A percentile compares a stretch with the other conserved stretches of the same genome.
Conservation (phyloP, 2,888 invertebrate genomes). For the Drosophila limbata region DNA sequence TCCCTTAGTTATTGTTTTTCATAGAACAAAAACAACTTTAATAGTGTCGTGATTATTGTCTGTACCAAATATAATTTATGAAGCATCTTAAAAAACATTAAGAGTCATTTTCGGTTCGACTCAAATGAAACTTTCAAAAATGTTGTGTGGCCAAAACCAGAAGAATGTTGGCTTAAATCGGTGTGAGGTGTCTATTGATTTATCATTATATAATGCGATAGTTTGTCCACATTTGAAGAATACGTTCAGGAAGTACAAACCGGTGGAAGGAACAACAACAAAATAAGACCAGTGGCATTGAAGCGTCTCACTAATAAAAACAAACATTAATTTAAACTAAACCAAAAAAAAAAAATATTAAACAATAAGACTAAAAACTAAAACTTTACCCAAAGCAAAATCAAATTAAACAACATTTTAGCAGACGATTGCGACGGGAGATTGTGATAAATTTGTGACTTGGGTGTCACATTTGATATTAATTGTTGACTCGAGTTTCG, state of each 20-base stretch:
- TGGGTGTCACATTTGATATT: conserved; percentile 52
- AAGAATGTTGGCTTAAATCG: conserved; percentile 4
- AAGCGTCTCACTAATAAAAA: conserved; percentile 58
- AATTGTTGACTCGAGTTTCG: conserved; percentile 33
- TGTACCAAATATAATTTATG: conserved; percentile 18
- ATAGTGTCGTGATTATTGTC: conserved; percentile 3
- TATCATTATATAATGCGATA: conserved; percentile 53
- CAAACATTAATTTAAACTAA: conserved; percentile 61
- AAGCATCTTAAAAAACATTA: conserved; percentile 10
- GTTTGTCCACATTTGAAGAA: conserved; percentile 35
- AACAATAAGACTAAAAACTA: conserved; percentile 36
- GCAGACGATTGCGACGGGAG: conserved; percentile 30
- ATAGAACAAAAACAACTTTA: not conserved
- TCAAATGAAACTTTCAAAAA: conserved; percentile 25
- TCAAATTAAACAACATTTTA: conserved; percentile 56
- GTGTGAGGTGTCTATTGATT: conserved; percentile 39
- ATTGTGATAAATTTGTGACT: conserved; percentile 50
- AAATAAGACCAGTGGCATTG: conserved; percentile 74
- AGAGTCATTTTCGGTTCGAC: conserved; percentile 14
- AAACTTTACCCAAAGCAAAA: conserved; percentile 41
- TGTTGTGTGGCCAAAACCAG: not conserved
- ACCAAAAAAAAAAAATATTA: conserved; percentile 11
- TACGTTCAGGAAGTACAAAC: conserved; percentile 59
- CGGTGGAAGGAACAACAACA: conserved; percentile 19
- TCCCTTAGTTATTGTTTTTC: not conserved